Evolutionary conservation across 2,797 vertebrate genomes (phyloP).

Genomic region (Caiman crocodilus): DNA sequence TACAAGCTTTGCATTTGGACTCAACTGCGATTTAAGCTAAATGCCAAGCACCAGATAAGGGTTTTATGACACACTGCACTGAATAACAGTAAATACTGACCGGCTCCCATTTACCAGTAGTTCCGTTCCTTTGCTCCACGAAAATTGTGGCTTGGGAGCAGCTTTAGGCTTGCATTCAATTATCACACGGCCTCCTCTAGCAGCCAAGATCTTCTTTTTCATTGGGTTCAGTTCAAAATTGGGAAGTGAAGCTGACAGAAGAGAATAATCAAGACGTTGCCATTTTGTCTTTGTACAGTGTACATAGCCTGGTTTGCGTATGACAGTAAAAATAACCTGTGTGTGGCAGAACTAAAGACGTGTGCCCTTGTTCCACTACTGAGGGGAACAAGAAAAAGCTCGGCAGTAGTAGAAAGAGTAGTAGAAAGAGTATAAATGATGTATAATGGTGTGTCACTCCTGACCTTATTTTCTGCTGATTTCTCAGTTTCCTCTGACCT

Average conservation of each 20-base stretch:
- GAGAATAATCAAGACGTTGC: conserved; percentile 28
- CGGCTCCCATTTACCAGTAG: conserved; percentile 92
- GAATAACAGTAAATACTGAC: conserved; percentile 78
- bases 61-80: background rate
- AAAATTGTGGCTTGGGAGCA: conserved; percentile 91
- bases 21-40: background rate
- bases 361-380: background rate
- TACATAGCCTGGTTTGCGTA: background rate
- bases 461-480: conserved; percentile 11
- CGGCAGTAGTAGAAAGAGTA: background rate
- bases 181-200: conserved; percentile 90
- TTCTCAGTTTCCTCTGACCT: conserved; percentile 9
- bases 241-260: conserved; percentile 87
- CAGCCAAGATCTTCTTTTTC: conserved; percentile 90
- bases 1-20: too few relatives aligned
- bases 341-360: background rate
- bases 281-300: background rate
- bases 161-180: conserved; percentile 96
- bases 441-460: background rate
- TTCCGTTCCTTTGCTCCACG: conserved; percentile 97
- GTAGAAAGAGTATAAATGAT: background rate
- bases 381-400: background rate
- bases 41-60: background rate
- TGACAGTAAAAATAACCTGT: background rate
- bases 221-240: conserved; percentile 93